Base-by-base conservation (phyloP, 2,888 invertebrate genomes). In the Apamea epomidion region DNA sequence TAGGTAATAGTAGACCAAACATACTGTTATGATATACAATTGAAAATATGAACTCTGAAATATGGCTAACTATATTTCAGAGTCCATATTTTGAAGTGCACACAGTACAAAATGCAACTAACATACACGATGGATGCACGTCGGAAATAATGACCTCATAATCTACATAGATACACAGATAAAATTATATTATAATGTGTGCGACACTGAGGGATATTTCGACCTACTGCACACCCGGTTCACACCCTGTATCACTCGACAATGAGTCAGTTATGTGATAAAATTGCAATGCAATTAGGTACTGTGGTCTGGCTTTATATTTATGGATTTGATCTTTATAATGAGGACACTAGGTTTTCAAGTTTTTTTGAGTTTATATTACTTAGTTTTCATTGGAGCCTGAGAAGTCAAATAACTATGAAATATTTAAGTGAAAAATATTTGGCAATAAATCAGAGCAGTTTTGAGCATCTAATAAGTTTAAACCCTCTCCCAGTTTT, bases 131-230 rank as follows among this genome's bases (percentile, higher is more conserved):
- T 51, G 25, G 5, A 51, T 74, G 68, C 76, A 84, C 84, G 82
- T 70, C 71, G 81, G 83, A 85, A 87, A 81, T 71, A 54, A 78
- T 87, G 87, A 86, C 88, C 88, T 86, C 62, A 80, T 85, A 70
- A 85, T 81, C 80, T 81, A 87, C 18, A 48, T 42, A 70, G 70
- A 82, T 74, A 64, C 65, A 76, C 60, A 45, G 75, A 82, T 81
- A 80, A 78, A 68, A 77, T 71, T 60, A 70, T 72, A 62, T 32
- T 76, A 25, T 76, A 68, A 69, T 76, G 67, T 69, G 42, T 67
- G 65, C 18, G 45, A 25, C 21, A 73, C 51, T 45, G 32, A 74
- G 62, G 29, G 58, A 37, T 68, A 72, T 76, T 80, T 75, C 32
- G 74, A 71, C 58, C 62, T 73, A 71, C 58, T 29, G 70, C 16